These are phyloP conservation scores for Pandion haliaetus DNA, from an alignment of 2,113 vertebrate genomes.

Conservation along the genomic window DNA sequence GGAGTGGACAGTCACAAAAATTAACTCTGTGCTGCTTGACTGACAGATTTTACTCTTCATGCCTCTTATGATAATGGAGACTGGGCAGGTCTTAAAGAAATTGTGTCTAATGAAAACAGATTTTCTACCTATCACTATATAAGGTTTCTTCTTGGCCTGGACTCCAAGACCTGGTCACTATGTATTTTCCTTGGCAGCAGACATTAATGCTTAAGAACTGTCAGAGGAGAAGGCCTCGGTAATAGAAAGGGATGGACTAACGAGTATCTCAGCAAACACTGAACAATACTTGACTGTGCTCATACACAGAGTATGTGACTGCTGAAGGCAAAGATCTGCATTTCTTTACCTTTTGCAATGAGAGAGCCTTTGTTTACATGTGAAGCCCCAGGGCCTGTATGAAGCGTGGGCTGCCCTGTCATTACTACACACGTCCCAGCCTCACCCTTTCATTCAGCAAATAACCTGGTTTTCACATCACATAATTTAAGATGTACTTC, in stretches of 20 bases:
- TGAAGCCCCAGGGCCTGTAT: neutral
- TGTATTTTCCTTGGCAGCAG: rapidly evolving
- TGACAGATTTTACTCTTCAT: neutral
- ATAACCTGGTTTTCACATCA: neutral
- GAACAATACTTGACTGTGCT: neutral
- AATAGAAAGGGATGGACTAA: neutral
- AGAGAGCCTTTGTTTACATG: neutral
- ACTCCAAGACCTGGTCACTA: neutral
- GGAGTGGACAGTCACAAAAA: neutral
- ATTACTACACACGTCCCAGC: neutral
- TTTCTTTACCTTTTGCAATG: neutral
- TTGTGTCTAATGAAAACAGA: neutral
- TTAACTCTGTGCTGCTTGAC: neutral
- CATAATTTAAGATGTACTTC: neutral
- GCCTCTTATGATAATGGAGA: neutral
- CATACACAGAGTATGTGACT: neutral
- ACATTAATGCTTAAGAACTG: neutral
- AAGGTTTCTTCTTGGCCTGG: neutral
- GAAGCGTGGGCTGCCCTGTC: neutral
- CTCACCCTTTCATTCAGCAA: neutral
- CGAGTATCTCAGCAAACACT: neutral
- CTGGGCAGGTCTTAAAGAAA: neutral
- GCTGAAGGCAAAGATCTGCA: neutral
- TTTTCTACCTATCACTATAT: neutral
- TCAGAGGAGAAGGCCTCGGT: neutral